These are phyloP conservation scores for Chloropsis cyanopogon DNA, from an alignment of 2,113 vertebrate genomes.

Conservation along the genomic window DNA sequence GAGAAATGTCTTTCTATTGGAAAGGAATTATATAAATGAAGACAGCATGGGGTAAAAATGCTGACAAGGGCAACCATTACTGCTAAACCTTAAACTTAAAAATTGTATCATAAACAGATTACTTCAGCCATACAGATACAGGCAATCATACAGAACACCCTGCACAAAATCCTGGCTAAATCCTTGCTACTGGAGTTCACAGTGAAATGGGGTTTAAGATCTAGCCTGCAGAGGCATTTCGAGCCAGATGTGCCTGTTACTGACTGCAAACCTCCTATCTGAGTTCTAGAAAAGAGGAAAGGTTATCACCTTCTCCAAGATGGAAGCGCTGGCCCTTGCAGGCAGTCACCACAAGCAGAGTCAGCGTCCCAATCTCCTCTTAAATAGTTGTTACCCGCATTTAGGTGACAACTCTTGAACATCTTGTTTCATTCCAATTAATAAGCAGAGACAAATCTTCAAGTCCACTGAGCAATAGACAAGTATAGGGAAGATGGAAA, in stretches of 20 bases:
- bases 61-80: neutral
- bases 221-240: neutral
- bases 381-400: rapidly evolving
- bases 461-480: neutral
- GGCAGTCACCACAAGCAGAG: neutral
- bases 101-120: neutral
- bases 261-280: neutral
- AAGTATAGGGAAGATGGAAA: neutral
- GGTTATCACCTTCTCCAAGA: neutral
- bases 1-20: neutral
- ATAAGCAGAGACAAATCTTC: neutral
- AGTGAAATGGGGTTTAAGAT: neutral
- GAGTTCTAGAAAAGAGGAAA: neutral
- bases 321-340: neutral
- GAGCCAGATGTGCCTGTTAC: neutral
- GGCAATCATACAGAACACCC: neutral
- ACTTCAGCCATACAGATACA: rapidly evolving
- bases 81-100: neutral
- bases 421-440: neutral
- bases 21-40: neutral
- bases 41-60: neutral
- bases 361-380: neutral
- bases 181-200: neutral
- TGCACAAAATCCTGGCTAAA: neutral
- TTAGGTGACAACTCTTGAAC: neutral